Conservation (phyloP, 2,797 vertebrate species). For the Cossypha polioptera region DNA sequence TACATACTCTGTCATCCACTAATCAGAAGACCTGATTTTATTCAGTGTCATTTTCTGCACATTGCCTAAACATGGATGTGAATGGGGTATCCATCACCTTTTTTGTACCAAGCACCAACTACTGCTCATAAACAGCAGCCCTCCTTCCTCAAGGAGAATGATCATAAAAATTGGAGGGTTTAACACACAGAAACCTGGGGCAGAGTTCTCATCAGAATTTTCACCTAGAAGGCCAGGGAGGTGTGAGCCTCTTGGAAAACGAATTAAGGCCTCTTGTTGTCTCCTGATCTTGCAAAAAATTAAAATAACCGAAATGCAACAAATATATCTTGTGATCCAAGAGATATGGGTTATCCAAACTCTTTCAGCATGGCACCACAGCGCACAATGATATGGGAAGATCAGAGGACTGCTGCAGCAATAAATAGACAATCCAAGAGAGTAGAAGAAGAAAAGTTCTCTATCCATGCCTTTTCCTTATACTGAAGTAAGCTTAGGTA, state of each 20-base stretch:
- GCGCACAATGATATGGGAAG: background rate
- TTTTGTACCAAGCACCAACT: background rate
- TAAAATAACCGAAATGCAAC: background rate
- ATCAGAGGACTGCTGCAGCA: background rate
- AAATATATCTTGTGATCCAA: background rate
- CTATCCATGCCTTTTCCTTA: background rate
- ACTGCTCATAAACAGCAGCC: background rate
- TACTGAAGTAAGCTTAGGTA: background rate
- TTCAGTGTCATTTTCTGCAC: background rate
- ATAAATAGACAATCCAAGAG: background rate
- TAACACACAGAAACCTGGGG: background rate
- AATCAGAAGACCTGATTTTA: background rate
- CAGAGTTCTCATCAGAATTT: background rate
- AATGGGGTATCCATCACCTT: background rate
- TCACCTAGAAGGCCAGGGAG: background rate
- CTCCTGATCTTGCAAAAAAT: background rate
- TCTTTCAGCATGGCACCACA: background rate
- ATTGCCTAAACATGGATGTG: rapidly evolving
- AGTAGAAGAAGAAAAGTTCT: background rate
- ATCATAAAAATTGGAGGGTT: background rate
- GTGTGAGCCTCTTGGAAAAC: background rate
- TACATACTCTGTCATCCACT: background rate
- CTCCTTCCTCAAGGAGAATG: background rate
- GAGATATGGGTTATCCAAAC: background rate
- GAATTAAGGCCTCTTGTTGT: background rate